Evolutionary conservation across 2,888 invertebrate genomes (phyloP).

Genomic region (Oligia strigilis): DNA sequence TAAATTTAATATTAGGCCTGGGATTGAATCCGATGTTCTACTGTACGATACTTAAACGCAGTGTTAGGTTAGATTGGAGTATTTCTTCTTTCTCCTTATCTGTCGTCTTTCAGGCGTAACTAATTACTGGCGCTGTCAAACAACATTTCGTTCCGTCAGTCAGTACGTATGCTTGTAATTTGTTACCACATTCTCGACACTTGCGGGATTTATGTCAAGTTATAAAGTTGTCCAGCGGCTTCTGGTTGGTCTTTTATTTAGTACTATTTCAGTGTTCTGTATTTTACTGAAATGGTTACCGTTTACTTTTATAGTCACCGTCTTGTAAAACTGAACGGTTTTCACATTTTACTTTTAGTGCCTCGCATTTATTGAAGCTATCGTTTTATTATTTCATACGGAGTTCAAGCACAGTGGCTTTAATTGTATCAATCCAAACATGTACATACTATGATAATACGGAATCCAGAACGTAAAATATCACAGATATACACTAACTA

Average conservation of each 20-base stretch:
- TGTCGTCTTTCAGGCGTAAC: slow-evolving; percentile 61
- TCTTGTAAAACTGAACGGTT: slow-evolving; percentile 65
- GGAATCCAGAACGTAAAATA: slow-evolving; percentile 41
- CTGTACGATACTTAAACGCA: slow-evolving; percentile 39
- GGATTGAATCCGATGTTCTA: slow-evolving; percentile 65
- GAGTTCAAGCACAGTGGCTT: slow-evolving; percentile 37
- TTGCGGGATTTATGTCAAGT: slow-evolving; percentile 65
- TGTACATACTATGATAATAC: slow-evolving; percentile 10
- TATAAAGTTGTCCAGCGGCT: slow-evolving; percentile 61
- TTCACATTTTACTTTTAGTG: slow-evolving; percentile 61
- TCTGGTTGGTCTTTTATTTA: slow-evolving; percentile 59
- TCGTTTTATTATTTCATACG: slow-evolving; percentile 56
- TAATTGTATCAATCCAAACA: slow-evolving; percentile 36
- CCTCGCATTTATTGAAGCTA: slow-evolving; percentile 51
- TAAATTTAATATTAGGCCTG: slow-evolving; percentile 77
- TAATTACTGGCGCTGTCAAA: slow-evolving; percentile 64
- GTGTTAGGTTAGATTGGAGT: slow-evolving; percentile 43
- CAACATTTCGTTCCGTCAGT: slow-evolving; percentile 54
- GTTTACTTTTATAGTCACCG: slow-evolving; percentile 64
- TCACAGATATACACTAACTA: slow-evolving; percentile 49
- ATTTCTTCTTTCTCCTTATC: slow-evolving; percentile 62
- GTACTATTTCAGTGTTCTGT: slow-evolving; percentile 58
- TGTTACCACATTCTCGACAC: slow-evolving; percentile 66
- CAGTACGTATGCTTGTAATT: slow-evolving; percentile 49
- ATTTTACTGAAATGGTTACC: slow-evolving; percentile 62